Evolutionary conservation across 2,888 invertebrate species (phyloP), one percentile per base, ranked within the genome.

Genomic region (Rotaria magnacalcarata): DNA sequence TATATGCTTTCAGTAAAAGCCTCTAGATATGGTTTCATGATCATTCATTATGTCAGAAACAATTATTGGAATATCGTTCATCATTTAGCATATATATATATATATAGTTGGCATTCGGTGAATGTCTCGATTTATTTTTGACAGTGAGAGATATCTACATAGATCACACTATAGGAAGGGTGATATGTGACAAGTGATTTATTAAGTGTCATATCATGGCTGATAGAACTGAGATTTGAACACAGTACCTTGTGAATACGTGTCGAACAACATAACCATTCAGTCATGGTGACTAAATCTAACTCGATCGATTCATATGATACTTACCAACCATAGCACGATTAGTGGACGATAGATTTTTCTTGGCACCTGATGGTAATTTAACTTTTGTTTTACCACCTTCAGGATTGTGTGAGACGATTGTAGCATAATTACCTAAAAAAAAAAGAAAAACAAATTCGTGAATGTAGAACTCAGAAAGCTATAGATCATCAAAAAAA

Each of bases 321-420:
- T 47, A 47, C 94, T 93, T 89, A 95, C 96, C 99, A 92, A 99
- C 96, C 97, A 99, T 98, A 89, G 98, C 99, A 92, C 99, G 94
- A 93, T 99, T 99, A 90, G 95, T 94, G n/a, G 98, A 98, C 87
- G 97, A 96, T 89, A 99, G 94, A 74, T 98, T 96, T 93, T 99
- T 99, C 93, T 99, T 99, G 43, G 97, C 95, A 87, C 99, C 99
- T 67, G 98, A 99, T 84, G 99, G 99, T 88, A 99, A 93, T 93
- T 99, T 99, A 52, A 99, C 96, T 90, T 98, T 90, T 60, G 97
- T 96, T 90, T 96, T 95, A 92, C 95, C 96, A 86, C 97, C 95
- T 91, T 99, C 99, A 75, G 95, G 95, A 91, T 99, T 99, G 93
- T 99, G 99, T 85, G 98, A 96, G 90, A 99, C 96, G 84, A 99